Evolutionary conservation across 1,140 invertebrate species (phyloP), one percentile per base, ranked within the genome.

Genomic region (Tetragnatha versicolor): DNA sequence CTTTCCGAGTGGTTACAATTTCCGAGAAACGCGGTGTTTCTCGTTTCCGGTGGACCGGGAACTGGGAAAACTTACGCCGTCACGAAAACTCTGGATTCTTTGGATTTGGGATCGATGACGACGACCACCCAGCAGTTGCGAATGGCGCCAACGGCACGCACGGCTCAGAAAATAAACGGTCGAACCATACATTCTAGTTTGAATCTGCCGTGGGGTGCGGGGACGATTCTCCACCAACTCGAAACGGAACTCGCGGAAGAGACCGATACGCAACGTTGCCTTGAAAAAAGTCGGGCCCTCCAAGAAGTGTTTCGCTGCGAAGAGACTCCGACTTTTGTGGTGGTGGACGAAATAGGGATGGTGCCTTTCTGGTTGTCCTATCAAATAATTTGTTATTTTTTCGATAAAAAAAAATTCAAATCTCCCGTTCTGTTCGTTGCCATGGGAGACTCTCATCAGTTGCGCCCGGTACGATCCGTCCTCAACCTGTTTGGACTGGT

Each of bases 331-430:
- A 9, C 29, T 9, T n/a, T 60, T n/a, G n/a, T 73, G 0, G 53
- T 73, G 4, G 10, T 73, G 1, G 69, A 73, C n/a, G 69, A 73
- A 73, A 47, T 73, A 5, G 33, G 51, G 7, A 60, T 73, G 53
- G 12, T 73, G 7, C 33, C 51, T 0, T 42, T 25, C 35, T 73
- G 69, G 69, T 14, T 60, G 3, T 27, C 53, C 1, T 29, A 31
- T 51, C n/a, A 20, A 31, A 14, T 73, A 0, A 73, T 73, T 14
- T 9, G 20, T 10, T 60, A 29, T 45, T 60, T 73, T 9, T 58
- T 73, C 29, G 17, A 47, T 9, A n/a, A 14, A n/a, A 29, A 60
- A 1, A 17, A n/a, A n/a, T n/a, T n/a, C n/a, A n/a, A n/a, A n/a
- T n/a, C 2, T 2, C 27, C 37, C 0, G 1, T 47, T 4, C 20